phyloP scores from a whole-genome alignment of 30 jellyfish, hydroid and myxozoan species.

The Phacellophora camtschatica region DNA sequence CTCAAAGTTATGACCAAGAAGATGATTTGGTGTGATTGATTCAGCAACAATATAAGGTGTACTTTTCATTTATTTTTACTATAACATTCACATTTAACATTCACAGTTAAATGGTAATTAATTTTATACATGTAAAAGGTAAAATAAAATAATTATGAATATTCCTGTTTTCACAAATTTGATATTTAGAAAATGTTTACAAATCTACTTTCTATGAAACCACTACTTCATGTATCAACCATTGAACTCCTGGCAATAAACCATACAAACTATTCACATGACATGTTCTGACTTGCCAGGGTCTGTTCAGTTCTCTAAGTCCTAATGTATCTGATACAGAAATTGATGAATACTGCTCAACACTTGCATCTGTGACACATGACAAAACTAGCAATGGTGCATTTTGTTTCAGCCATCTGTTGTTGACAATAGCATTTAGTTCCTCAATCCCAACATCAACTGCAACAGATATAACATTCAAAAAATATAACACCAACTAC shows the following conservation, averaged over 20 bases:
- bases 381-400: constrained; percentile 91
- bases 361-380: constrained; percentile 64
- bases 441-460: constrained; percentile 74
- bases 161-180: too few species aligned
- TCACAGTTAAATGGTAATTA: too few species aligned
- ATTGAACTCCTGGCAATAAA: constrained; percentile 79
- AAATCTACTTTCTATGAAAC: background rate
- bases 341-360: constrained; percentile 39
- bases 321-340: constrained; percentile 71
- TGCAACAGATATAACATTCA: too few species aligned
- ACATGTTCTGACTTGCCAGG: constrained; percentile 94
- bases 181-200: background rate
- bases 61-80: too few species aligned
- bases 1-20: constrained; percentile 78
- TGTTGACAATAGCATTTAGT: constrained; percentile 77
- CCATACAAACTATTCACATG: constrained; percentile 81
- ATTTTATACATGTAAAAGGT: too few species aligned
- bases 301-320: constrained; percentile 66
- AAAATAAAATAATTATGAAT: too few species aligned
- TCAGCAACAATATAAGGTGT: too few species aligned
- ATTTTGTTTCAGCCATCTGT: constrained; percentile 78
- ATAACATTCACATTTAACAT: too few species aligned
- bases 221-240: constrained; percentile 81
- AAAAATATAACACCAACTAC: too few species aligned
- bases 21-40: too few species aligned